Conservation (phyloP, 2,113 vertebrate species). For the Aldabrachelys gigantea region DNA sequence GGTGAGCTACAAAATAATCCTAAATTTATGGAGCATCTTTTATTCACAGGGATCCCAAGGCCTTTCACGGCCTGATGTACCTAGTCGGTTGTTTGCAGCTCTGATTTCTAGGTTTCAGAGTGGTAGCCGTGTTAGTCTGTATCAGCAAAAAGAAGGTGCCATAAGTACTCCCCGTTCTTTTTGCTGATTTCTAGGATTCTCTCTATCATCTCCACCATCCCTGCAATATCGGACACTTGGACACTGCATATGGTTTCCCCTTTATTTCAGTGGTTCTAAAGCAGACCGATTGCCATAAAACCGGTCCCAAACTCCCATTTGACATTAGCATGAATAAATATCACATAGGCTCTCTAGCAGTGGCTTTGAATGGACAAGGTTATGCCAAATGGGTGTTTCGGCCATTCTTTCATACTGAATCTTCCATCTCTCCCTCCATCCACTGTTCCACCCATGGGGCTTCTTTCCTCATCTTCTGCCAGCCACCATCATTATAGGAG, state of each 20-base stretch:
- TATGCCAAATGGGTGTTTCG: not conserved
- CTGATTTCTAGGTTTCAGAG: not conserved
- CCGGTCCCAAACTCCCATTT: not conserved
- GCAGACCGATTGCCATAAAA: not conserved
- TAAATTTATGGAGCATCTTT: not conserved
- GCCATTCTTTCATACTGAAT: not conserved
- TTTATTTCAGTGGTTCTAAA: accelerated
- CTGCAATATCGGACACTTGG: not conserved
- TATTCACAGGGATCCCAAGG: not conserved
- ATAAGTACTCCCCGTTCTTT: not conserved
- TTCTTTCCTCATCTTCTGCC: not conserved
- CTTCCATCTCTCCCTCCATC: not conserved
- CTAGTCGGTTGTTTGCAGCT: not conserved
- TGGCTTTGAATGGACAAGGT: accelerated
- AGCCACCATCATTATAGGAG: not conserved
- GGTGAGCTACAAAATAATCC: not conserved
- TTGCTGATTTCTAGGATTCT: not conserved
- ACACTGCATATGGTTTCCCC: not conserved
- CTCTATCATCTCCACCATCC: not conserved
- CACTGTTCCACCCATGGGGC: not conserved
- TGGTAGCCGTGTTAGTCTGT: too few relatives aligned
- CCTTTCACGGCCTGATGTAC: not conserved
- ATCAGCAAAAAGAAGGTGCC: too few relatives aligned
- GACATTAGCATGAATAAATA: accelerated
- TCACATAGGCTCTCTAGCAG: not conserved